Percentiles rank a stretch among this genome's conserved stretches.
phyloP scores from a whole-genome alignment of 2,797 vertebrate genomes.

The Otus scops region DNA sequence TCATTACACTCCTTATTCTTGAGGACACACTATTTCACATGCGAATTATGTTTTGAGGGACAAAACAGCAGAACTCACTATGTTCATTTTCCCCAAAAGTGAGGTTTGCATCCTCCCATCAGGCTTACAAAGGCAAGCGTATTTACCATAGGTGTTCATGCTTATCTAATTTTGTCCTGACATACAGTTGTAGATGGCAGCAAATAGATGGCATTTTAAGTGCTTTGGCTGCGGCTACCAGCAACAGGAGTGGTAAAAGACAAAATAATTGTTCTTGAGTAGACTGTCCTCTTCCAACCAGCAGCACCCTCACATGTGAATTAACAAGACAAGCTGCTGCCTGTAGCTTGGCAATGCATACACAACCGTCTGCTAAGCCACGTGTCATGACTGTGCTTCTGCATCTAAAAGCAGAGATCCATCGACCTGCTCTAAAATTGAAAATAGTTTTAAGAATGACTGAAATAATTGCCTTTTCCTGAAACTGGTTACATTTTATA shows the following conservation, averaged over 20 bases:
- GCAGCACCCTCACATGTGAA: neutral
- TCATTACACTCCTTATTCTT: neutral
- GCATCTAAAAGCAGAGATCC: neutral
- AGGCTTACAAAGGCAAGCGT: neutral
- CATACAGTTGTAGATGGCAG: neutral
- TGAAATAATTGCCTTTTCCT: neutral
- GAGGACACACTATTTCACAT: neutral
- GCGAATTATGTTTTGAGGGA: neutral
- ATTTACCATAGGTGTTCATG: neutral
- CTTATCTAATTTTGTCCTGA: neutral
- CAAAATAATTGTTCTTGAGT: constrained; percentile 12
- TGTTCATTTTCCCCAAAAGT: neutral
- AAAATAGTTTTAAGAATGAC: neutral
- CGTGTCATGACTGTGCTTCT: neutral
- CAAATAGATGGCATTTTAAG: constrained; percentile 1
- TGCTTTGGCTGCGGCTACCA: neutral
- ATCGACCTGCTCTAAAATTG: neutral
- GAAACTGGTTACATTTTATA: neutral
- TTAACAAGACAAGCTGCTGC: neutral
- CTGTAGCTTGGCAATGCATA: neutral
- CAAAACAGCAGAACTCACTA: neutral
- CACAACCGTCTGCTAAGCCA: neutral
- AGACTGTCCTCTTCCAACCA: neutral
- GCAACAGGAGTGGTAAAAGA: neutral
- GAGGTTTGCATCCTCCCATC: neutral